phyloP scores from a whole-genome alignment of 2,888 invertebrate species.

The Drosophila recens region DNA sequence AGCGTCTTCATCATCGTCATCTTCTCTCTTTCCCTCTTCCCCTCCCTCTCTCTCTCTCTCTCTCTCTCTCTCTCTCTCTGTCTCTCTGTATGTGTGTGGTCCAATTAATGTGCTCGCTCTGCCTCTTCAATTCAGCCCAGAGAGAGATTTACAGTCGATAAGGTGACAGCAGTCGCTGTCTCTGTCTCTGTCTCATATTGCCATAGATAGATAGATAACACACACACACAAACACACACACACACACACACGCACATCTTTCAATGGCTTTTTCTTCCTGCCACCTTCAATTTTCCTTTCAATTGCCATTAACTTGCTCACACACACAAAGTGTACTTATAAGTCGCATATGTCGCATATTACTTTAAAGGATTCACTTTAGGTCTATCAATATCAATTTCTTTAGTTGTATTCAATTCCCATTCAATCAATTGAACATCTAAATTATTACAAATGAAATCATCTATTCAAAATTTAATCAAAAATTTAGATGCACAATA shows the following conservation, averaged over 20 bases:
- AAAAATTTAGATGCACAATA: too few relatives aligned
- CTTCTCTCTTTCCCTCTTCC: not conserved
- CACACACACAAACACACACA: not conserved
- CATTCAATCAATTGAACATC: too few relatives aligned
- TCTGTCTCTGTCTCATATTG: not conserved
- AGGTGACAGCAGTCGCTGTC: conserved; percentile 25
- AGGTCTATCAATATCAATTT: not conserved
- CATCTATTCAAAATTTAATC: too few relatives aligned
- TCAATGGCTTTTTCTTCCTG: conserved; percentile 25
- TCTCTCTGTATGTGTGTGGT: conserved; percentile 47
- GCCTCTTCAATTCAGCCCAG: conserved; percentile 9
- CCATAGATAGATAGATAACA: not conserved
- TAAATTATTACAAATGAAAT: too few relatives aligned
- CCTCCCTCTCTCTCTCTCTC: not conserved
- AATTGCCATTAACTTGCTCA: conserved; percentile 17
- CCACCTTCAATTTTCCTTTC: conserved; percentile 43
- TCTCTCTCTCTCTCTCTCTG: not conserved
- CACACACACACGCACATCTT: not conserved
- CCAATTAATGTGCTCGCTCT: conserved; percentile 67
- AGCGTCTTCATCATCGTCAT: conserved; percentile 6
- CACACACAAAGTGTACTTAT: not conserved
- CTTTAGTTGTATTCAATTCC: too few relatives aligned
- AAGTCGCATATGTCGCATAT: conserved; percentile 10
- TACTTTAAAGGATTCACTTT: not conserved
- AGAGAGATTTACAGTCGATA: conserved; percentile 57